phyloP scores from a whole-genome alignment of 2,888 invertebrate genomes.

The Dynastes tityus region DNA sequence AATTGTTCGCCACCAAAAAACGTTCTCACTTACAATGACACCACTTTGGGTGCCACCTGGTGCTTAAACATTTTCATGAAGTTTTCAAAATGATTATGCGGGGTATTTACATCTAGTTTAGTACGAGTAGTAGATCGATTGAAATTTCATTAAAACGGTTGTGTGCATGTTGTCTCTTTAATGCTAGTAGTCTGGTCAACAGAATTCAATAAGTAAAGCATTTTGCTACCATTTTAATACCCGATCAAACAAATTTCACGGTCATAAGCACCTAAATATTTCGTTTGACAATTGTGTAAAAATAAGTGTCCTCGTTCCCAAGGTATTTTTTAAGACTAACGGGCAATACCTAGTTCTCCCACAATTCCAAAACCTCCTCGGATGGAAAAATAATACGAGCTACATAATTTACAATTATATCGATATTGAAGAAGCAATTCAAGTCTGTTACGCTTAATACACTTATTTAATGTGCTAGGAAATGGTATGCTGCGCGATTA shows the following conservation, averaged over 20 bases:
- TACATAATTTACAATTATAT: constrained; percentile 18
- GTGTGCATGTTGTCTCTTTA: no score
- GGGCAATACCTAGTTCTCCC: neutral
- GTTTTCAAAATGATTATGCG: no score
- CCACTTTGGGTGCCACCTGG: no score
- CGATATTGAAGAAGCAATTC: constrained; percentile 37
- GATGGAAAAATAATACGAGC: neutral
- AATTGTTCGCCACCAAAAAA: no score
- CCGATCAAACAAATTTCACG: neutral
- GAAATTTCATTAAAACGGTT: no score
- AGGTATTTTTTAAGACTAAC: neutral
- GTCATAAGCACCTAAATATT: neutral
- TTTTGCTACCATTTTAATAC: neutral
- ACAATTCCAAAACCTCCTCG: constrained; percentile 1
- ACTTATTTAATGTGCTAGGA: constrained; percentile 17
- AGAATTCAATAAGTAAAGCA: neutral
- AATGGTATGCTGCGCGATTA: constrained; percentile 5
- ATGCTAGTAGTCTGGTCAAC: neutral
- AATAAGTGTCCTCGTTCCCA: no score
- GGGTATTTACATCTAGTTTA: no score
- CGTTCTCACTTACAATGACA: no score
- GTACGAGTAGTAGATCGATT: no score
- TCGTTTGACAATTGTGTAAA: neutral
- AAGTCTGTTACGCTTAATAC: constrained; percentile 26
- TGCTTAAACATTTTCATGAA: no score